Conservation (phyloP, 2,888 invertebrate genomes). For the Galeopsomyia nigrocyanea region DNA sequence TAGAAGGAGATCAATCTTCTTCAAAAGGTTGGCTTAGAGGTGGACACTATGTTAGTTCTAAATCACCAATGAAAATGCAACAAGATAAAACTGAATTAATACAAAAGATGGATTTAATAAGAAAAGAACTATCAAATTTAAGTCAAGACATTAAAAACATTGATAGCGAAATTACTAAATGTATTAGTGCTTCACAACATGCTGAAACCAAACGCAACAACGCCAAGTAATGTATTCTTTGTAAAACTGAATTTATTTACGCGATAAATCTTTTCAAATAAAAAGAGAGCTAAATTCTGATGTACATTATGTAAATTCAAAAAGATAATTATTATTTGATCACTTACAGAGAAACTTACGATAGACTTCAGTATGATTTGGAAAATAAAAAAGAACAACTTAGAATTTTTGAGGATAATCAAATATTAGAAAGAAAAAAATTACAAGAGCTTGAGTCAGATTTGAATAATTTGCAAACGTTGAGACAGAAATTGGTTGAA, state of each 20-base stretch:
- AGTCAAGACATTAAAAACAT: slow-evolving; percentile 84
- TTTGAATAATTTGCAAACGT: slow-evolving; percentile 95
- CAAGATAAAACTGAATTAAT: slow-evolving; percentile 89
- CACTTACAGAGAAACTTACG: slow-evolving; percentile 84
- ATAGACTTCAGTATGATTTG: slow-evolving; percentile 96
- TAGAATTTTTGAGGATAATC: slow-evolving; percentile 88
- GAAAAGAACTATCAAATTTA: slow-evolving; percentile 80
- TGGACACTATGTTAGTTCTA: slow-evolving; percentile 97
- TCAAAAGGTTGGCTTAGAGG: slow-evolving; percentile 97
- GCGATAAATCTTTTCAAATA: background rate
- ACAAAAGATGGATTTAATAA: slow-evolving; percentile 83
- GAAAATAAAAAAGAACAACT: slow-evolving; percentile 95
- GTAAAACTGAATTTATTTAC: background rate
- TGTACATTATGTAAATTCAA: slow-evolving; percentile 3
- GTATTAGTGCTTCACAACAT: slow-evolving; percentile 96
- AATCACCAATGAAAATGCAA: slow-evolving; percentile 93
- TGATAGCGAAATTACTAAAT: slow-evolving; percentile 85
- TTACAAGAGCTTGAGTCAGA: slow-evolving; percentile 91
- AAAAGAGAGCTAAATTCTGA: background rate
- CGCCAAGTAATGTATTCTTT: slow-evolving; percentile 79
- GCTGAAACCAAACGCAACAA: slow-evolving; percentile 98
- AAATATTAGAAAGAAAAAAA: slow-evolving; percentile 92
- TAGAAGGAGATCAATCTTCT: slow-evolving; percentile 96
- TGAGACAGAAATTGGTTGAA: slow-evolving; percentile 91
- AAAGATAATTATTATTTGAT: slow-evolving; percentile 19